Evolutionary conservation across 2,888 invertebrate species (phyloP), one percentile per base, ranked within the genome.

Genomic region (Polymixis flavicincta): DNA sequence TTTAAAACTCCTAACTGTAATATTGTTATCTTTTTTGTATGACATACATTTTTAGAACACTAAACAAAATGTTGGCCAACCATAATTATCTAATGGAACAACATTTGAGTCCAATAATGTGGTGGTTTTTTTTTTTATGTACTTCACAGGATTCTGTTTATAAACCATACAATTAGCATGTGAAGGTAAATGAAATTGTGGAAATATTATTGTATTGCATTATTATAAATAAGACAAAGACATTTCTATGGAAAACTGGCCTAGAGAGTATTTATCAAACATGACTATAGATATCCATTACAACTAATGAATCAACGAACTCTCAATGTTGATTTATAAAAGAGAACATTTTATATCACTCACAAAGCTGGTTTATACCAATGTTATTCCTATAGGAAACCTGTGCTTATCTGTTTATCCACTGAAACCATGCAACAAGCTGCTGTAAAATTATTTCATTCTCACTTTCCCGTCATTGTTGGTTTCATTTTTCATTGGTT

Each of bases 361-460:
- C 8, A 59, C 9, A 54, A 54, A 13, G 1, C 14, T 54, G 19
- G 9, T 52, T 19, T 52, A 52, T 45, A 14, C 64, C 59, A 48
- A 82, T 69, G 55, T 60, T 60, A 79, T 82, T 79, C 77, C 32
- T 60, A 69, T 79, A 28, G 65, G 69, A 79, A 65, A 42, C 22
- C 14, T 64, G 28, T 68, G 32, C 13, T 7, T 42, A 17, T 48
- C 13, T 61, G 4, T 37, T 48, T 28, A 25, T 63, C 19, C 28
- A 45, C n/a, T 55, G 22, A 52, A 55, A 63, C 9, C 50, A 63
- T 50, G 9, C 8, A 68, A 25, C 14, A 28, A 80, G 13, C 19
- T 59, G 65, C 13, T n/a, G 6, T 54, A 17, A n/a, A 76, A 32
- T 55, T n/a, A 78, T 42, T 57, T 66, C 42, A 25, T 48, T 28